phyloP scores from a whole-genome alignment of 2,888 invertebrate genomes.

The Drosophila antonietae region DNA sequence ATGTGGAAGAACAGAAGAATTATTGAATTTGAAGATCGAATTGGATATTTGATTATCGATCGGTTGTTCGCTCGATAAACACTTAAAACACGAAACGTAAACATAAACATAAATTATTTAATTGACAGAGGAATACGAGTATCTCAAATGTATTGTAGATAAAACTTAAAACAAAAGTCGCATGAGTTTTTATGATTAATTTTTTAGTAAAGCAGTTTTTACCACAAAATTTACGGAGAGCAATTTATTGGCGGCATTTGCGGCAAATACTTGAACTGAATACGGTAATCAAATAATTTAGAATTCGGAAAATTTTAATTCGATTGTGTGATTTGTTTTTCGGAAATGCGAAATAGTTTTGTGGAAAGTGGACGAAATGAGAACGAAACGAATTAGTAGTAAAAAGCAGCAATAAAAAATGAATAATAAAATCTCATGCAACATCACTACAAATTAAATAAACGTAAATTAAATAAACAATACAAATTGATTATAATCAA shows the following conservation, averaged over 20 bases:
- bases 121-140: slow-evolving; percentile 57
- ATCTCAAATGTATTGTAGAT: slow-evolving; percentile 58
- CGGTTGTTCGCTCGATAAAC: slow-evolving; percentile 40
- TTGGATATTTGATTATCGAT: slow-evolving; percentile 34
- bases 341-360: slow-evolving; percentile 17
- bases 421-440: slow-evolving; percentile 85
- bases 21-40: slow-evolving; percentile 24
- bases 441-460: slow-evolving; percentile 81
- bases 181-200: slow-evolving; percentile 85
- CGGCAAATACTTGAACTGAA: slow-evolving; percentile 48
- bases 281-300: neutral
- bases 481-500: slow-evolving; percentile 52
- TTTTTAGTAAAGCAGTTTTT: slow-evolving; percentile 84
- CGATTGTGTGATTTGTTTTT: slow-evolving; percentile 36
- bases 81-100: slow-evolving; percentile 64
- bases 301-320: slow-evolving; percentile 22
- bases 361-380: slow-evolving; percentile 48
- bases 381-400: slow-evolving; percentile 74
- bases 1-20: slow-evolving; percentile 29
- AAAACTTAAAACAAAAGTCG: slow-evolving; percentile 81
- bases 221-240: slow-evolving; percentile 42
- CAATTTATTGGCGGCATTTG: slow-evolving; percentile 58
- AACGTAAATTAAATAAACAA: slow-evolving; percentile 54
- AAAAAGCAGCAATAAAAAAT: slow-evolving; percentile 83
- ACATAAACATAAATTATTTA: slow-evolving; percentile 62